These are phyloP conservation scores for Aporrectodea caliginosa DNA, from an alignment of 1,140 invertebrate genomes.

Conservation along the genomic window DNA sequence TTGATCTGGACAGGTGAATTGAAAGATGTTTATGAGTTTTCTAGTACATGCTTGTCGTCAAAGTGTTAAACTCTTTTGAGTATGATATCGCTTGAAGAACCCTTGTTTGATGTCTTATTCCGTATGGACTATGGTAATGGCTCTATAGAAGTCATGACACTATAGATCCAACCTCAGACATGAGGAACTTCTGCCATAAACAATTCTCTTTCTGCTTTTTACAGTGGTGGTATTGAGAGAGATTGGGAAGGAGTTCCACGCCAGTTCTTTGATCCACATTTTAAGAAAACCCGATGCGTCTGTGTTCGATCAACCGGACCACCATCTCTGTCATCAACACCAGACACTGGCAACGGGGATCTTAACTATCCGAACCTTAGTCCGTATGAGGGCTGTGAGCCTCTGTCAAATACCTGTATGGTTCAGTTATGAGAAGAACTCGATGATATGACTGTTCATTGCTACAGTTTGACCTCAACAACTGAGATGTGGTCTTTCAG, in stretches of 20 bases:
- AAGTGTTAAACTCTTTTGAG: too few species aligned
- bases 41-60: too few species aligned
- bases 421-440: too few species aligned
- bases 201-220: slow-evolving; percentile 36
- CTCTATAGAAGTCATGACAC: background rate
- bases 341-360: slow-evolving; percentile 56
- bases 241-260: slow-evolving; percentile 82
- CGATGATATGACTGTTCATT: too few species aligned
- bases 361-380: slow-evolving; percentile 60
- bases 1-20: too few species aligned
- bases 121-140: too few species aligned
- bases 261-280: slow-evolving; percentile 66
- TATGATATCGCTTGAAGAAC: too few species aligned
- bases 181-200: background rate
- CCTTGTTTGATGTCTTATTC: too few species aligned
- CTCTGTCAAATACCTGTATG: slow-evolving; percentile 39
- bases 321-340: slow-evolving; percentile 54
- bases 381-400: slow-evolving; percentile 50
- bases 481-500: too few species aligned
- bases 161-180: too few species aligned
- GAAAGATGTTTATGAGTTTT: too few species aligned
- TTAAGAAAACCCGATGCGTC: slow-evolving; percentile 68
- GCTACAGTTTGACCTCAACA: too few species aligned
- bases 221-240: slow-evolving; percentile 77
- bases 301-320: slow-evolving; percentile 65